Conservation (phyloP, 2,888 invertebrate genomes). For the Tetranychus truncatus region DNA sequence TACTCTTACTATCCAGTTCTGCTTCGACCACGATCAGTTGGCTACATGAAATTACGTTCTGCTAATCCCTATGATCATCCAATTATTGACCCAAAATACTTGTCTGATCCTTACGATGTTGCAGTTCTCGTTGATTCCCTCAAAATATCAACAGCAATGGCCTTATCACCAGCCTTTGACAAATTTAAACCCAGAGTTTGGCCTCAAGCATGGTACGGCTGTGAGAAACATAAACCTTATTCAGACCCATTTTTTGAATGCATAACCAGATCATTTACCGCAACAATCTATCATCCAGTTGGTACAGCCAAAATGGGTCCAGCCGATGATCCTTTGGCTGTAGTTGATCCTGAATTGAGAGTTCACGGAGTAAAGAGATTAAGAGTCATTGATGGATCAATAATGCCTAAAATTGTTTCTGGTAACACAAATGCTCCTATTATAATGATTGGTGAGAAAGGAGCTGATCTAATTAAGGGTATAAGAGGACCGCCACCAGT, state of each 20-base stretch:
- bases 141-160: slow-evolving; percentile 23
- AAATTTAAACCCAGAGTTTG: slow-evolving; percentile 20
- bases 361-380: slow-evolving; percentile 48
- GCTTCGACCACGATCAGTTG: slow-evolving; percentile 36
- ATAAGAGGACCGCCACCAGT: neutral
- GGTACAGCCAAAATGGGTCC: slow-evolving; percentile 23
- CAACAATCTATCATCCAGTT: slow-evolving; percentile 26
- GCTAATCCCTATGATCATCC: slow-evolving; percentile 69
- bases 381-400: slow-evolving; percentile 64
- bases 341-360: slow-evolving; percentile 24
- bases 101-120: slow-evolving; percentile 56
- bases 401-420: slow-evolving; percentile 71
- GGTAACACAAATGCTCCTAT: slow-evolving; percentile 35
- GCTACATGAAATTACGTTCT: slow-evolving; percentile 29
- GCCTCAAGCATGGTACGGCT: slow-evolving; percentile 37
- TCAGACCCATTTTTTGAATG: slow-evolving; percentile 33
- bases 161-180: slow-evolving; percentile 20
- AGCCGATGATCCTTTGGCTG: slow-evolving; percentile 22
- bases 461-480: slow-evolving; percentile 13
- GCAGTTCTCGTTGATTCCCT: slow-evolving; percentile 34
- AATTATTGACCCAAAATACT: slow-evolving; percentile 75
- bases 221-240: slow-evolving; percentile 31
- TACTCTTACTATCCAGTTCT: slow-evolving; percentile 24
- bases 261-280: slow-evolving; percentile 24
- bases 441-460: slow-evolving; percentile 14